Conservation (phyloP, 2,113 vertebrate species). For the Paralichthys olivaceus region DNA sequence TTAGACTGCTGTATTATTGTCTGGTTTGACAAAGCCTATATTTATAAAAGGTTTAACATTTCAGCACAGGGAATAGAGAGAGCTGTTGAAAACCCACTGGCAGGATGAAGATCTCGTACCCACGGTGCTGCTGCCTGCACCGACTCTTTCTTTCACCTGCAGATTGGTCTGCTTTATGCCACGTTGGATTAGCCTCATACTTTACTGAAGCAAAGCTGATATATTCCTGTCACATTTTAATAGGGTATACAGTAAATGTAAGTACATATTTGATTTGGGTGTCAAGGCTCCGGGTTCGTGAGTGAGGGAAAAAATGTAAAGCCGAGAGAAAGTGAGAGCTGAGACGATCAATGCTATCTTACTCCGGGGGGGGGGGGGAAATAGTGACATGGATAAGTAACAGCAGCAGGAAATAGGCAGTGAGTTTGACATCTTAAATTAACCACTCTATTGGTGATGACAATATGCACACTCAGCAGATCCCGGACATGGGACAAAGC, state of each 20-base stretch:
- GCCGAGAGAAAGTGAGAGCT: slow-evolving; percentile 15
- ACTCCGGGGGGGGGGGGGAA: not conserved
- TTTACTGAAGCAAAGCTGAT: slow-evolving; percentile 17
- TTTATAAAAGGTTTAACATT: not conserved
- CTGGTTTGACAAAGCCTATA: slow-evolving; percentile 1
- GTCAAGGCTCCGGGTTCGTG: not conserved
- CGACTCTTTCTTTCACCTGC: not conserved
- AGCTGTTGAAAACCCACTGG: not conserved
- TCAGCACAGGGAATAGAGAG: not conserved
- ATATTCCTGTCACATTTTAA: slow-evolving; percentile 14
- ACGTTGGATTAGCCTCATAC: not conserved
- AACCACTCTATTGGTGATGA: slow-evolving; percentile 13
- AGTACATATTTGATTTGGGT: not conserved
- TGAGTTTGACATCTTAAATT: slow-evolving; percentile 30
- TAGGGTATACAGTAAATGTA: not conserved
- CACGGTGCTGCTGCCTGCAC: not conserved
- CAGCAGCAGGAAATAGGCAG: slow-evolving; percentile 15
- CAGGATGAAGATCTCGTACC: not conserved
- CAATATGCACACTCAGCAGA: slow-evolving; percentile 20
- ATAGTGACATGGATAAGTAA: slow-evolving; percentile 30
- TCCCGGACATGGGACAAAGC: not conserved
- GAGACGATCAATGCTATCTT: slow-evolving; percentile 6
- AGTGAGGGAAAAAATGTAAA: slow-evolving; percentile 17
- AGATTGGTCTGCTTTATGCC: not conserved
- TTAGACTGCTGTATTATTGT: not conserved